Conservation (phyloP, 2,888 invertebrate genomes). For the Eupithecia vulgata region DNA sequence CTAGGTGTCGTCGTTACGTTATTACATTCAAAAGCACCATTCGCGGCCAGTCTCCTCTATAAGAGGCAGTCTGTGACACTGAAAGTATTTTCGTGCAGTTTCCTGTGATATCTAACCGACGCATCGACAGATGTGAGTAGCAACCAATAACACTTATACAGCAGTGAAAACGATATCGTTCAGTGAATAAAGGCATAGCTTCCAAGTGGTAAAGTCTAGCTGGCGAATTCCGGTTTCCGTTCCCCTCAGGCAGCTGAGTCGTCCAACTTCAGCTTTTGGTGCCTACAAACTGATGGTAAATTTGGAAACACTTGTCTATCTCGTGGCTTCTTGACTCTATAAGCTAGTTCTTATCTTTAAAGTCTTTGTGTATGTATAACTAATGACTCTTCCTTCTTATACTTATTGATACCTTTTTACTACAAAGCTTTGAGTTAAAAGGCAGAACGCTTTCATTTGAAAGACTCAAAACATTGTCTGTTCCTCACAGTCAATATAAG, state of each 20-base stretch:
- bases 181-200: background rate
- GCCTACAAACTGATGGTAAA: background rate
- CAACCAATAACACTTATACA: background rate
- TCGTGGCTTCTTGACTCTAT: background rate
- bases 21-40: background rate
- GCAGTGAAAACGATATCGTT: background rate
- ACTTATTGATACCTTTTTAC: background rate
- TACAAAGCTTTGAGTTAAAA: background rate
- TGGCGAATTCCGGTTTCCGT: background rate
- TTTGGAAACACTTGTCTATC: background rate
- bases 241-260: background rate
- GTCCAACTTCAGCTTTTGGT: background rate
- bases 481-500: background rate
- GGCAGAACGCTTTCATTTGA: background rate
- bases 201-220: background rate
- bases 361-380: background rate
- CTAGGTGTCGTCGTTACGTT: no score
- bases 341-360: background rate
- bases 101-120: constrained; percentile 25
- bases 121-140: constrained; percentile 47
- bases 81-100: background rate
- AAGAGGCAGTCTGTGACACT: no score
- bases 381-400: background rate
- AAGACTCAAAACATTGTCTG: background rate
- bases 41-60: background rate